phyloP scores from a whole-genome alignment of 2,113 vertebrate species.

The Dinomys branickii region DNA sequence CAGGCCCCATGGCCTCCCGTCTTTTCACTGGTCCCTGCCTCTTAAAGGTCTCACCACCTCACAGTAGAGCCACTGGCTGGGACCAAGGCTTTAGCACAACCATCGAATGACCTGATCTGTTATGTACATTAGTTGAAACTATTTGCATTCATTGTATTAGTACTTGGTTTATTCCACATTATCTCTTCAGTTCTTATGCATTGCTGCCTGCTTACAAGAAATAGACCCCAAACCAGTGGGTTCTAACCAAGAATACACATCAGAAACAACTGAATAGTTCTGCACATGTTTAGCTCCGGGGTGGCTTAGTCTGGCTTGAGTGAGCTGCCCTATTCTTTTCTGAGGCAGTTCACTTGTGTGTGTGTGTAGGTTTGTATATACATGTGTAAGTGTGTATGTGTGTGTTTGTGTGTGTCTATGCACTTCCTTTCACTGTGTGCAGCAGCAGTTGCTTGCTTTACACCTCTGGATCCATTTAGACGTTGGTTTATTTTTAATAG shows the following conservation, averaged over 20 bases:
- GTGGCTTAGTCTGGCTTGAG: not conserved
- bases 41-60: not conserved
- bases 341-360: not conserved
- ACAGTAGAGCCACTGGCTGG: not conserved
- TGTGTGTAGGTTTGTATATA: not conserved
- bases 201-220: not conserved
- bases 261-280: not conserved
- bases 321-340: not conserved
- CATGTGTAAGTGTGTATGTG: too few species aligned
- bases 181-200: not conserved
- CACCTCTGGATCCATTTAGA: not conserved
- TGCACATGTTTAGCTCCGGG: not conserved
- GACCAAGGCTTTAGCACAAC: not conserved
- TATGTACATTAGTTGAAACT: slow-evolving; percentile 21
- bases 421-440: not conserved
- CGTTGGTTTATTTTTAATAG: slow-evolving; percentile 2
- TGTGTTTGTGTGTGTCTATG: fast-evolving
- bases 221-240: not conserved
- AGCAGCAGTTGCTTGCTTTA: not conserved
- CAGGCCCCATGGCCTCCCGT: not conserved
- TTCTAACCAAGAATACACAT: not conserved
- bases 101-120: not conserved
- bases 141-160: not conserved
- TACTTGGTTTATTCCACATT: not conserved
- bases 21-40: not conserved